Evolutionary conservation across 2,888 invertebrate genomes (phyloP).

Genomic region (Lasioglossum zephyrum): DNA sequence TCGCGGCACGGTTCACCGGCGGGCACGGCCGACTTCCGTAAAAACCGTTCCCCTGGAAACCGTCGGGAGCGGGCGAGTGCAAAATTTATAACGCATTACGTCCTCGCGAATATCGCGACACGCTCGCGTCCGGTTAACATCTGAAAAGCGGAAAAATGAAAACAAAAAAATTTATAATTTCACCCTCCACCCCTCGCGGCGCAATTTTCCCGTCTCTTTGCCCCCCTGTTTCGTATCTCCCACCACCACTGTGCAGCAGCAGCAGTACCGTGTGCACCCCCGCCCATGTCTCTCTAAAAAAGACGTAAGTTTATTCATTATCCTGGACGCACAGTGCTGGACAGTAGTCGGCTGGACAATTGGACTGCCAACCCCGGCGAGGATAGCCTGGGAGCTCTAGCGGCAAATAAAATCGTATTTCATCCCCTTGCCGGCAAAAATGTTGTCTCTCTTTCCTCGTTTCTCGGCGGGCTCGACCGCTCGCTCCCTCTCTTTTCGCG

Average conservation of each 20-base stretch:
- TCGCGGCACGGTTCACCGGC: slow-evolving; percentile 28
- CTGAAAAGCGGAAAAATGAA: slow-evolving; percentile 9
- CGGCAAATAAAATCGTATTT: slow-evolving; percentile 84
- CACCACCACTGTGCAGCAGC: neutral
- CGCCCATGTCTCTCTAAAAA: slow-evolving; percentile 58
- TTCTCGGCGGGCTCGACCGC: slow-evolving; percentile 55
- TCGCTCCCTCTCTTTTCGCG: slow-evolving; percentile 71
- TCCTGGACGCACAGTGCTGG: slow-evolving; percentile 68
- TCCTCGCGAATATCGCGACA: slow-evolving; percentile 45
- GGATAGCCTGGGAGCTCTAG: slow-evolving; percentile 73
- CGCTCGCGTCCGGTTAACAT: slow-evolving; percentile 42
- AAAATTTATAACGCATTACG: slow-evolving; percentile 56
- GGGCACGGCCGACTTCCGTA: slow-evolving; percentile 30
- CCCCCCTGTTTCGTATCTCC: slow-evolving; percentile 27
- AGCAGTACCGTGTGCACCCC: slow-evolving; percentile 1
- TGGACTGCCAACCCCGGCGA: slow-evolving; percentile 76
- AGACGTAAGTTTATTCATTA: slow-evolving; percentile 78
- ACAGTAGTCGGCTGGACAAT: slow-evolving; percentile 74
- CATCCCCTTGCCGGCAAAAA: slow-evolving; percentile 82
- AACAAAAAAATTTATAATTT: slow-evolving; percentile 8
- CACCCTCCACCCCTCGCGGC: neutral
- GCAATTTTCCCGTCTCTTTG: slow-evolving; percentile 9
- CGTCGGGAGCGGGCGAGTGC: slow-evolving; percentile 29
- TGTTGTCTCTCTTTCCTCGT: slow-evolving; percentile 77
- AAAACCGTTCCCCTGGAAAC: slow-evolving; percentile 47